Base-by-base conservation (phyloP, 1,140 invertebrate genomes). In the Trichonephila clavata region DNA sequence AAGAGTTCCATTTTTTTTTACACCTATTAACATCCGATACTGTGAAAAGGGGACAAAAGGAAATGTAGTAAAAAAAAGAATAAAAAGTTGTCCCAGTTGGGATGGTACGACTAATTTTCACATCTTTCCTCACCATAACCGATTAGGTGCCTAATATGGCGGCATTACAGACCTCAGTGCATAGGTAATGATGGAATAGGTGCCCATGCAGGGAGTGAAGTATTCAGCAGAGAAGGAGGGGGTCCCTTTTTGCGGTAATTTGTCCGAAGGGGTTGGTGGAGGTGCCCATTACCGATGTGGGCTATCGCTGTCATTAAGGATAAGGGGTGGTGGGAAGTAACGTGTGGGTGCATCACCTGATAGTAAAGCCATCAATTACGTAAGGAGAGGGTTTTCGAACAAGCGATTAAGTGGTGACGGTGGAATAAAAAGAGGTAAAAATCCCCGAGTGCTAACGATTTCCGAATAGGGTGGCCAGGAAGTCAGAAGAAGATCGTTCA, bases 311-410 rank as follows among this genome's bases (percentile, higher is more conserved):
- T 93, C 92, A 93, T 93, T 93, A 93, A 93, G 63, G 39, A 84
- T n/a, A 39, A 71, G 27, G 90, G 90, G 61, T 39, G 13, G 90
- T 39, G 21, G 63, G 27, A 50, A 84, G 50, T 10, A 50, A 50
- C 50, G 50, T 50, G 50, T 50, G 50, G 83, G n/a, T 18, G 63
- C 84, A 83, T 93, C 92, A 93, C 84, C 92, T 93, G 92, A 93
- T 93, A 93, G 92, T 84, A 87, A 88, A 88, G 84, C 84, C 92
- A 93, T 93, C 92, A 93, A 93, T 93, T 93, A 87, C 92, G 43
- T 60, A 87, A 87, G 65, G 27, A 93, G 65, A 50, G 65, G 61
- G 84, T 87, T 93, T 93, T 87, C 50, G 65, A 93, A 86, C 81
- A 92, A 86, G 61, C 90, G 61, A 92, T 92, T 92, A 81, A 92